phyloP scores from a whole-genome alignment of 2,888 invertebrate species.

The Drosophila trichaetosa region DNA sequence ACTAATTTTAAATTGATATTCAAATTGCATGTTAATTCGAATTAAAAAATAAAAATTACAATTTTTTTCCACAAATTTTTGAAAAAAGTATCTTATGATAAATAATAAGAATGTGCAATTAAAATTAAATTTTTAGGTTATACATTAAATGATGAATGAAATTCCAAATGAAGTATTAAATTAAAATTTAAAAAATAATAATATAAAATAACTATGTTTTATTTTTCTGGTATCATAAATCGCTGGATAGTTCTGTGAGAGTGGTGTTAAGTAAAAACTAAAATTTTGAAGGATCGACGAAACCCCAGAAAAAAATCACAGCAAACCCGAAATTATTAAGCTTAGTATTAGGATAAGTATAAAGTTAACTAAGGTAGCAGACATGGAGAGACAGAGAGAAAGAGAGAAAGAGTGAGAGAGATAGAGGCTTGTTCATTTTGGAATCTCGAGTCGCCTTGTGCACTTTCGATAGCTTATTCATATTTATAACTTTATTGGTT shows the following conservation, averaged over 20 bases:
- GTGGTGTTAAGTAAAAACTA: not conserved
- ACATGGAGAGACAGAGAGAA: not conserved
- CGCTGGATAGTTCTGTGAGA: not conserved
- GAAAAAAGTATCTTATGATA: not conserved
- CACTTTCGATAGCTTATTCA: not conserved
- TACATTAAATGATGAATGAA: not conserved
- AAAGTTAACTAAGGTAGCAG: not conserved
- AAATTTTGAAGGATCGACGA: too few species aligned
- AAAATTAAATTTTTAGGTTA: not conserved
- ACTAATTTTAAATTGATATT: not conserved
- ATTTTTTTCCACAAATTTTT: too few species aligned
- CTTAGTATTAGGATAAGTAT: not conserved
- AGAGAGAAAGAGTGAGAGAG: not conserved
- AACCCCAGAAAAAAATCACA: not conserved
- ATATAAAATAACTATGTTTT: not conserved
- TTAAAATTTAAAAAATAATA: not conserved
- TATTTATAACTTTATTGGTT: not conserved
- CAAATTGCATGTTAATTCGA: not conserved
- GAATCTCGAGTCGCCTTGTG: not conserved
- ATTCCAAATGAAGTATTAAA: not conserved
- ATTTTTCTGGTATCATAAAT: not conserved
- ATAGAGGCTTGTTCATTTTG: not conserved
- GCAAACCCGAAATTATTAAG: not conserved
- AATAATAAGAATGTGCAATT: not conserved
- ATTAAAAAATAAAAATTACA: fast-evolving